phyloP scores from a whole-genome alignment of 2,888 invertebrate genomes.

The Coelogynopora nodosa region DNA sequence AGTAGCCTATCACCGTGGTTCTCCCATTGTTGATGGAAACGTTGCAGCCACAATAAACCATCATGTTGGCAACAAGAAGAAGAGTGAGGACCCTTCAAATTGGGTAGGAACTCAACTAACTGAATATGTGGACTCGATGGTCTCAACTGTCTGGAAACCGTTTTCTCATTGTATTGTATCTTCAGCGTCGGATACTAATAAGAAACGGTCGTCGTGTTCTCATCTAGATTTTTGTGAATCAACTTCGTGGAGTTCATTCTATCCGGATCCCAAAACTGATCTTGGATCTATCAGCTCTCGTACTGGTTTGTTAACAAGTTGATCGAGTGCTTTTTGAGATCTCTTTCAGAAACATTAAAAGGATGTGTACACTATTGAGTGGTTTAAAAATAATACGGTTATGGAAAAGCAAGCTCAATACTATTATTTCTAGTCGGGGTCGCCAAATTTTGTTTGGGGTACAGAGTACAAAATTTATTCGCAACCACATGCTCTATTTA shows the following conservation, averaged over 20 bases:
- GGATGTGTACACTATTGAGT: no score
- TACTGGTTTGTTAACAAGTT: not conserved
- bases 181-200: not conserved
- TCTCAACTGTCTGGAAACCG: not conserved
- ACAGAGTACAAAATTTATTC: no score
- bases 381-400: no score
- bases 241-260: not conserved
- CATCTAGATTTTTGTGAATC: not conserved
- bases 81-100: not conserved
- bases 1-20: not conserved
- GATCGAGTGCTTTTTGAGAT: no score
- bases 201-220: not conserved
- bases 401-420: no score
- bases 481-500: no score
- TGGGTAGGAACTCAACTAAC: not conserved
- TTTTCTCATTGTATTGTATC: not conserved
- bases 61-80: not conserved
- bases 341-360: no score
- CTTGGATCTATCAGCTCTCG: not conserved
- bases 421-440: no score
- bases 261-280: not conserved
- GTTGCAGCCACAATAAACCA: not conserved
- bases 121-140: not conserved
- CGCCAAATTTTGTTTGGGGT: no score
- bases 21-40: not conserved